Base-by-base conservation (phyloP, 1,140 invertebrate genomes). In the Trypoxylus dichotomus region DNA sequence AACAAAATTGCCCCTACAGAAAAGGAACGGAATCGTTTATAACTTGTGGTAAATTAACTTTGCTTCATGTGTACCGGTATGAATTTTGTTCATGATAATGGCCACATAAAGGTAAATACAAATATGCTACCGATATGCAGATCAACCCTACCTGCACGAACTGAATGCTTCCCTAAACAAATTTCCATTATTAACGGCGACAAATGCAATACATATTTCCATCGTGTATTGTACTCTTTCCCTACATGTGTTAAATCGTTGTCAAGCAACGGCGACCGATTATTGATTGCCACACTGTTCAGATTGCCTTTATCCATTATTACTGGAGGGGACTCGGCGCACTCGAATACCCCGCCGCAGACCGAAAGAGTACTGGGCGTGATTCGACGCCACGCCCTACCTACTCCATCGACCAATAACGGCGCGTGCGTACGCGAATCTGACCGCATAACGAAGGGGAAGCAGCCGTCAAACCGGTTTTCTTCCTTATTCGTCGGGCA, bases 191-290 rank as follows among this genome's bases (percentile, higher is more conserved):
- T 68, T 68, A 68, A 68, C 24, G 27, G 27, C 15, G 27, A 68
- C 60, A 68, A 68, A 68, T 68, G 60, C 60, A 68, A 68, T 68
- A 29, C 27, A 29, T 68, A 60, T 60, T 60, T 29, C 27, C 60
- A 25, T 24, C 60, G 60, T 54, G 47, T 68, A 68, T 15, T 68
- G 25, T 68, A 25, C 60, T 68, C 60, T 27, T 29, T 68, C 24
- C 60, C 60, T 68, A 68, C 60, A 68, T 68, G 60, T 68, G 60
- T 68, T 68, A 27, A 68, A 68, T 68, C 60, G 60, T 68, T 68
- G 60, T 68, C 60, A 68, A 27, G 60, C 60, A 68, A 68, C 60
- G 60, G 27, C 24, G 15, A 13, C 60, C 24, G 60, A 68, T 68
- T 68, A 68, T 68, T 68, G 60, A 68, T 68, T 68, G 27, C 60